phyloP scores from a whole-genome alignment of 30 jellyfish, hydroid and myxozoan species.

The Cassiopea xamachana region DNA sequence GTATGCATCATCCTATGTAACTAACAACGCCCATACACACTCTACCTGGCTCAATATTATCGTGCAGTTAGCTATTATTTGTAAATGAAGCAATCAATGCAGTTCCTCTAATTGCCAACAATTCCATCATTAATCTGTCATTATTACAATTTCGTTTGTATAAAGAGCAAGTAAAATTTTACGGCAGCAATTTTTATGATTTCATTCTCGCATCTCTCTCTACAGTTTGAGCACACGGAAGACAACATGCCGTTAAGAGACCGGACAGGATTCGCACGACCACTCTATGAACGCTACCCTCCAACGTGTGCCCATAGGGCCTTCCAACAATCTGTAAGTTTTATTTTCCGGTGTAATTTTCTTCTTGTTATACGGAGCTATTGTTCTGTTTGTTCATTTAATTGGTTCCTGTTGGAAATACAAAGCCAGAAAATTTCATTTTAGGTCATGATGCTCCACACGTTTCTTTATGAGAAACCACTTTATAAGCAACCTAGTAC shows the following conservation, averaged over 20 bases:
- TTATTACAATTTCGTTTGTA: not conserved
- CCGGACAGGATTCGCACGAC: slow-evolving; percentile 34
- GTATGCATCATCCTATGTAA: not conserved
- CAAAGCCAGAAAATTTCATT: too few species aligned
- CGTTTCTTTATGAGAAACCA: too few species aligned
- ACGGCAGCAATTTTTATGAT: not conserved
- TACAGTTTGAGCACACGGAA: not conserved
- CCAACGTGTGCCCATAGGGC: slow-evolving; percentile 1
- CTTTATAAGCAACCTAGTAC: too few species aligned
- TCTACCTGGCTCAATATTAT: not conserved
- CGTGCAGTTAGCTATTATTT: not conserved
- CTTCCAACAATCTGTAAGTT: slow-evolving; percentile 7
- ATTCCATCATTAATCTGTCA: not conserved
- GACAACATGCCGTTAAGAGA: slow-evolving; percentile 50
- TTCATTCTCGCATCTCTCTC: too few species aligned
- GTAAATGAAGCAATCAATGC: too few species aligned
- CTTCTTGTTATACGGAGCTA: too few species aligned
- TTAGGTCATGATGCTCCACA: too few species aligned
- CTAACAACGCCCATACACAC: not conserved
- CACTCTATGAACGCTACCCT: slow-evolving; percentile 29
- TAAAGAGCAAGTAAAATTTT: not conserved
- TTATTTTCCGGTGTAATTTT: not conserved
- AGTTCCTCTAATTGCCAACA: not conserved
- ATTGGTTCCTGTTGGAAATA: too few species aligned
- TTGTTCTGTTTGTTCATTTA: not conserved